Evolutionary conservation across 2,797 vertebrate species (phyloP).

Genomic region (Clarias fuscus): DNA sequence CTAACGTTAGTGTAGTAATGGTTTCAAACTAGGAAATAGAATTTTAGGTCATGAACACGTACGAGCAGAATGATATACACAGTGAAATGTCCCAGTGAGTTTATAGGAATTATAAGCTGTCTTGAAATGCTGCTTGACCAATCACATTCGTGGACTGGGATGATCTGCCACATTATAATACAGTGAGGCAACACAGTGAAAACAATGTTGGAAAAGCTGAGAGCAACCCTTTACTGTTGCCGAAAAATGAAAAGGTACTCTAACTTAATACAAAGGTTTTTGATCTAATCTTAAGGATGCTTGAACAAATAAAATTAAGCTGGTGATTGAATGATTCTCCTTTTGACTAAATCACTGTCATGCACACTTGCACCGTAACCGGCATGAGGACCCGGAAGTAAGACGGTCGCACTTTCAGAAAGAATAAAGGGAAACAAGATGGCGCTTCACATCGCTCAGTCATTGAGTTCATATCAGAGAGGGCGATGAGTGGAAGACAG

Average conservation of each 20-base stretch:
- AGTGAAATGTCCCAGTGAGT: background rate
- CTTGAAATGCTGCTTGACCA: background rate
- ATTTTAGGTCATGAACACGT: background rate
- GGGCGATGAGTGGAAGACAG: no score
- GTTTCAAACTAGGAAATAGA: background rate
- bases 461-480: no score
- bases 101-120: no score
- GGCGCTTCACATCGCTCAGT: no score
- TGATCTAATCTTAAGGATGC: constrained; percentile 57
- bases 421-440: no score
- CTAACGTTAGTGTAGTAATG: background rate
- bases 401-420: no score
- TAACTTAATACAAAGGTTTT: constrained; percentile 55
- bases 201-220: no score
- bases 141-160: background rate
- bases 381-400: no score
- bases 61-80: background rate
- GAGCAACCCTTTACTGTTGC: constrained; percentile 31
- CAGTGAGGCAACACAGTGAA: background rate
- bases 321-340: constrained; percentile 50
- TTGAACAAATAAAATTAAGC: constrained; percentile 57
- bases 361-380: no score
- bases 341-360: constrained; percentile 49
- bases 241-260: constrained; percentile 55
- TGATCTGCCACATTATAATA: background rate